Evolutionary conservation across 2,888 invertebrate species (phyloP).

Genomic region (Drosophila barbarae): DNA sequence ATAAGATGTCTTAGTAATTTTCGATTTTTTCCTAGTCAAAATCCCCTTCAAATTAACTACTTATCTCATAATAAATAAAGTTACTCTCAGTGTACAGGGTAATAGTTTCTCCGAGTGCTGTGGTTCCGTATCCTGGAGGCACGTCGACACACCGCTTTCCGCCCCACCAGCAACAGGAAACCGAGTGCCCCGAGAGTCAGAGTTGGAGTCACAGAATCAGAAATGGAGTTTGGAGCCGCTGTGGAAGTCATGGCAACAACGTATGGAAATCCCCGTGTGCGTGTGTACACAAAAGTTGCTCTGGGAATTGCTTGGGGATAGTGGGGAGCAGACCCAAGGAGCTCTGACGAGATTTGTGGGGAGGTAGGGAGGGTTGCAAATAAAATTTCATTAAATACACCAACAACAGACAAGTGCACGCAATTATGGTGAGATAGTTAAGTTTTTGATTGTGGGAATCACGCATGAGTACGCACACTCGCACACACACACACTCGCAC

Average conservation of each 20-base stretch:
- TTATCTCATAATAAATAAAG: not conserved
- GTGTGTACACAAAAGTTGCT: slow-evolving; percentile 65
- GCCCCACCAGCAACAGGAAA: slow-evolving; percentile 39
- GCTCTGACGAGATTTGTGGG: slow-evolving; percentile 25
- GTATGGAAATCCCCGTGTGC: slow-evolving; percentile 60
- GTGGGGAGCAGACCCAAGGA: slow-evolving; percentile 4
- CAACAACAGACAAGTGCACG: slow-evolving; percentile 72
- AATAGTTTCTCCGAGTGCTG: slow-evolving; percentile 9
- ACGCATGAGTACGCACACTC: slow-evolving; percentile 71
- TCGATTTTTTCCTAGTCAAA: no score
- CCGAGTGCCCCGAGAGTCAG: slow-evolving; percentile 30
- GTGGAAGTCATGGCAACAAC: slow-evolving; percentile 44
- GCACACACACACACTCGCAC: slow-evolving; percentile 54
- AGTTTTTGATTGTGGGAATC: slow-evolving; percentile 76
- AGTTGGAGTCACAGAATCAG: slow-evolving; percentile 13
- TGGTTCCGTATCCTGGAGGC: slow-evolving; percentile 9
- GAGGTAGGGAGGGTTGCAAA: slow-evolving; percentile 36
- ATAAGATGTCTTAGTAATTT: no score
- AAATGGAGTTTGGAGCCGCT: slow-evolving; percentile 26
- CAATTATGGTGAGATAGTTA: slow-evolving; percentile 76
- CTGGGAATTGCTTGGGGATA: slow-evolving; percentile 38
- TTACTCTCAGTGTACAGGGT: no score
- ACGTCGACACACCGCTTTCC: slow-evolving; percentile 24
- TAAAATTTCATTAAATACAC: slow-evolving; percentile 75
- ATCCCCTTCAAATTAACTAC: not conserved